Evolutionary conservation across 92 coral and sea anemone species (phyloP).

Genomic region (Zoanthus gigantus): DNA sequence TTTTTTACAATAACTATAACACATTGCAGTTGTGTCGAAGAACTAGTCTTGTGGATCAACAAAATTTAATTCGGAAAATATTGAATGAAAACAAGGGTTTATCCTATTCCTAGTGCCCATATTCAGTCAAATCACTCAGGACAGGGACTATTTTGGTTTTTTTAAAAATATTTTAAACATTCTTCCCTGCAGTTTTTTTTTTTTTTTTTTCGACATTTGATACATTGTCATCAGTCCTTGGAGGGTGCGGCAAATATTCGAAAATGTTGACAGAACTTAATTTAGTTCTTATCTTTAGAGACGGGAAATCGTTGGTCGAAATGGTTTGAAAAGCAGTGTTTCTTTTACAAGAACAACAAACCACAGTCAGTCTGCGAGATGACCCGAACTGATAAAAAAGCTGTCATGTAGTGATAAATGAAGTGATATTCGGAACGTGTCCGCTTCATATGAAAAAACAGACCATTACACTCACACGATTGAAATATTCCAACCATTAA

Average conservation of each 20-base stretch:
- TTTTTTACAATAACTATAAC: no score
- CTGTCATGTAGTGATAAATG: no score
- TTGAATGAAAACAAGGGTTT: no score
- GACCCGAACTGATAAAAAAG: slow-evolving; percentile 17
- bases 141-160: neutral
- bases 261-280: slow-evolving; percentile 42
- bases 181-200: neutral
- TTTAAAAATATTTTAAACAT: neutral
- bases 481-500: no score
- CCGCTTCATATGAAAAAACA: no score
- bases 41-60: no score
- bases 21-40: no score
- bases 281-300: slow-evolving; percentile 41
- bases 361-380: slow-evolving; percentile 20
- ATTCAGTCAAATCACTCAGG: no score
- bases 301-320: slow-evolving; percentile 40
- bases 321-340: slow-evolving; percentile 1
- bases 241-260: slow-evolving; percentile 19
- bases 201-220: neutral
- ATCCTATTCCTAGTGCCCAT: no score
- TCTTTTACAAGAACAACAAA: slow-evolving; percentile 37
- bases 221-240: neutral
- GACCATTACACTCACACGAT: no score
- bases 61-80: no score
- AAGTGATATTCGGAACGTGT: no score